Evolutionary conservation across 2,113 vertebrate genomes (phyloP).

Genomic region (Atractosteus spatula): DNA sequence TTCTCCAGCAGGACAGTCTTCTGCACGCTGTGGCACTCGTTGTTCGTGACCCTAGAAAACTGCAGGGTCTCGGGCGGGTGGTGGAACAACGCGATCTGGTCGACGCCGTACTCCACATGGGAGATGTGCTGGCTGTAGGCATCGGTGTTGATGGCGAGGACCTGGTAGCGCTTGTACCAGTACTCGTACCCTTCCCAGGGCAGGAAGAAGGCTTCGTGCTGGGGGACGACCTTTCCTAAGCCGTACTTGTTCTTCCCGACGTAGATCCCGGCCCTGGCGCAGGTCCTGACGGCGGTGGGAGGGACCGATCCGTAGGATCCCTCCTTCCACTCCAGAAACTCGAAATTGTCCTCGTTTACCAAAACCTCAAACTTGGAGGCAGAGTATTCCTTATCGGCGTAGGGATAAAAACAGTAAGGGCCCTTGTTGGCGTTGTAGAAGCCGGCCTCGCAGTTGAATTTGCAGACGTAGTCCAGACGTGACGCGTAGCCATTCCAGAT

Average conservation of each 20-base stretch:
- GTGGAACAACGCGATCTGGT: not conserved
- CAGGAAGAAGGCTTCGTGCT: constrained; percentile 19
- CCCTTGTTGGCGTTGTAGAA: constrained; percentile 13
- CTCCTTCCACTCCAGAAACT: constrained; percentile 8
- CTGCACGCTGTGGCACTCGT: constrained; percentile 10
- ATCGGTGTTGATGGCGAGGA: constrained; percentile 17
- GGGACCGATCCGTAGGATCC: constrained; percentile 7
- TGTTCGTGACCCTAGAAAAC: constrained; percentile 10
- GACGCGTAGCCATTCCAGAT: constrained; percentile 17
- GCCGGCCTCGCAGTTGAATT: not conserved
- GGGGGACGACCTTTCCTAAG: constrained; percentile 19
- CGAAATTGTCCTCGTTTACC: constrained; percentile 17
- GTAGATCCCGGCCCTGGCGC: not conserved
- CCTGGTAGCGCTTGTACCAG: constrained; percentile 19
- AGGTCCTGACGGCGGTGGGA: constrained; percentile 11
- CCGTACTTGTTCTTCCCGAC: constrained; percentile 21
- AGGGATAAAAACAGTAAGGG: constrained; percentile 18
- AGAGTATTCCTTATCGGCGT: not conserved
- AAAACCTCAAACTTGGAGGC: constrained; percentile 12
- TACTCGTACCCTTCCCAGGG: constrained; percentile 8
- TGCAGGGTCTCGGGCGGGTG: not conserved
- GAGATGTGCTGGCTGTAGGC: constrained; percentile 13
- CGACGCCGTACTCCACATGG: not conserved
- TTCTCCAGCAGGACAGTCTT: constrained; percentile 10
- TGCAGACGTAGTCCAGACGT: constrained; percentile 16